These are phyloP conservation scores for Arctia plantaginis DNA, from an alignment of 2,888 invertebrate species.

Conservation along the genomic window DNA sequence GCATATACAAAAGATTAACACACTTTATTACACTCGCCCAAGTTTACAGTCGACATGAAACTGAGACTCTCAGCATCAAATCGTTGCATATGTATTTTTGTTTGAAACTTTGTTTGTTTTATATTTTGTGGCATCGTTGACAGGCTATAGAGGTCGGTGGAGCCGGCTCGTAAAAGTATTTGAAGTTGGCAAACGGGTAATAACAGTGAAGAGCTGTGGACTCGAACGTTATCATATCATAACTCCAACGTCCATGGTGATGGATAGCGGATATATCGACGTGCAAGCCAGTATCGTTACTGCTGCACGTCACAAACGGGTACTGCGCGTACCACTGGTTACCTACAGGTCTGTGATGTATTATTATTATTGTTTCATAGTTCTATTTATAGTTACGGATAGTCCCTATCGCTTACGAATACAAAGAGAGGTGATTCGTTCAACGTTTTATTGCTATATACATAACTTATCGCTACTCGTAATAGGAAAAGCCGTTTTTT, in stretches of 20 bases:
- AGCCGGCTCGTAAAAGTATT: no score
- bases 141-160: no score
- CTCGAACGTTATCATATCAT: background rate
- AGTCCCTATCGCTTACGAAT: background rate
- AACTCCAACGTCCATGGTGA: background rate
- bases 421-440: background rate
- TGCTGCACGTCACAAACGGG: no score
- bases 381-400: background rate
- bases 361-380: no score
- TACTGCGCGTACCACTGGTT: background rate
- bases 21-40: background rate
- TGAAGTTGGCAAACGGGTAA: background rate
- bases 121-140: background rate
- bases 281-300: no score
- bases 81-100: background rate
- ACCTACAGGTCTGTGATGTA: constrained; percentile 6
- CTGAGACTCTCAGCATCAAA: background rate
- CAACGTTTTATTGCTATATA: constrained; percentile 19
- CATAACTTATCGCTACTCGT: constrained; percentile 20
- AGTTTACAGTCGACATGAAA: background rate
- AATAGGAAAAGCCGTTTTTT: constrained; percentile 12
- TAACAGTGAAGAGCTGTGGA: background rate
- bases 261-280: background rate
- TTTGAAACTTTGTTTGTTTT: background rate
- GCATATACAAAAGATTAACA: background rate